phyloP scores from a whole-genome alignment of 2,113 vertebrate species.

The Amia ocellicauda region DNA sequence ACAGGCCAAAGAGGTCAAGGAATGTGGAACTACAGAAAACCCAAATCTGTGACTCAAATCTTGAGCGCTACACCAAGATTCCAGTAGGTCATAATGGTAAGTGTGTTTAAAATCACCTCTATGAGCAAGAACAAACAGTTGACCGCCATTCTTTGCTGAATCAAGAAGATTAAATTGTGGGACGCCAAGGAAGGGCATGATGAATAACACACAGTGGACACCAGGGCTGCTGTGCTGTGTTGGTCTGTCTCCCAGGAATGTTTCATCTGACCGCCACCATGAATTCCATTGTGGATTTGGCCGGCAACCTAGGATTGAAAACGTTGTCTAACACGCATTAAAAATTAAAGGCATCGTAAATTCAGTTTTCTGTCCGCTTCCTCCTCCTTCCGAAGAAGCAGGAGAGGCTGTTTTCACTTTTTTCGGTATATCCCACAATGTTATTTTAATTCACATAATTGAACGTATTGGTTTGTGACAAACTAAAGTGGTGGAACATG shows the following conservation, averaged over 20 bases:
- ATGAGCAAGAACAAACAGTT: too few species aligned
- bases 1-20: too few species aligned
- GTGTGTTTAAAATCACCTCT: too few species aligned
- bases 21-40: too few species aligned
- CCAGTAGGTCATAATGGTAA: too few species aligned
- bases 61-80: too few species aligned
- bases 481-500: not conserved
- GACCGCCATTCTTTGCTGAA: too few species aligned
- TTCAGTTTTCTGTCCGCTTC: conserved; percentile 23
- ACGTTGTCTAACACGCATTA: conserved; percentile 23
- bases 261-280: conserved; percentile 26
- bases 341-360: conserved; percentile 31
- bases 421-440: not conserved
- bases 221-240: conserved; percentile 13
- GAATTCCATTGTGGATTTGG: conserved; percentile 34
- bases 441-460: not conserved
- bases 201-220: too few species aligned
- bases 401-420: conserved; percentile 16
- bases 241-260: conserved; percentile 30
- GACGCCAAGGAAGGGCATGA: too few species aligned
- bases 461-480: not conserved
- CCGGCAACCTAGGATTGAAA: conserved; percentile 23
- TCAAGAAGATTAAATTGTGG: too few species aligned
- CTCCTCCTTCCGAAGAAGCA: conserved; percentile 22
- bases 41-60: too few species aligned